Base-by-base conservation (phyloP, 2,113 vertebrate species). In the Alligator sinensis region DNA sequence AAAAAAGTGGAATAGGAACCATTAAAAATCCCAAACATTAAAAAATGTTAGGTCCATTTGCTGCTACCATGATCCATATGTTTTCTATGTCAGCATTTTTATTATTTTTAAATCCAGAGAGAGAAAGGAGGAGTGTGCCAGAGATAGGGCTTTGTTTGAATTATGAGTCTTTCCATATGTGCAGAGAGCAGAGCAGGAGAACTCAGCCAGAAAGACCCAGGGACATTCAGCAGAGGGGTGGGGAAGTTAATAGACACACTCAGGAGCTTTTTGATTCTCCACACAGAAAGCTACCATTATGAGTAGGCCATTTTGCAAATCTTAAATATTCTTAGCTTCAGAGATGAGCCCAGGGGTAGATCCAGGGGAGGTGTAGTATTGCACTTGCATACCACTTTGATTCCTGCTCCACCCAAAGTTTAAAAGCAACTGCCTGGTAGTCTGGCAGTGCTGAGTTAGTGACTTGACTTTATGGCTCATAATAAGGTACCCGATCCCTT, bases 31-130 rank as follows among this genome's bases (percentile, higher is more conserved):
- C 75, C 27, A 63, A 34, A 82, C n/a, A 61, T 93, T 38, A 70
- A 30, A 70, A 70, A 70, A 70, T 34, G 66, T 70, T 80, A 87
- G 80, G 34, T 89, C 94, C 80, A 82, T 47, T 91, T 92, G 68
- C 90, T 91, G 62, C 82, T 96, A 84, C 63, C 61, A 86, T 38
- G 87, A 83, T 63, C 91, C 90, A 30, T 74, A 64, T 47, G 88
- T 90, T 88, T 91, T 86, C 92, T 92, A 89, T 87, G 91, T 91
- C 86, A 97, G 47, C 77, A 82, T 95, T 92, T 47, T 86, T 87
- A 82, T 91, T 92, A 64, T 89, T 96, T 94, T 70, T 91, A 27
- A 91, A 82, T 70, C 9, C 8, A 85, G 90, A 86, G 62, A 11
- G 91, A 86, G 54, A 58, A 86, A 92, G 77, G 90, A 95, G 76